These are phyloP conservation scores for Epizoanthus illoricatus DNA, from an alignment of 92 coral and sea anemone genomes.

Conservation along the genomic window DNA sequence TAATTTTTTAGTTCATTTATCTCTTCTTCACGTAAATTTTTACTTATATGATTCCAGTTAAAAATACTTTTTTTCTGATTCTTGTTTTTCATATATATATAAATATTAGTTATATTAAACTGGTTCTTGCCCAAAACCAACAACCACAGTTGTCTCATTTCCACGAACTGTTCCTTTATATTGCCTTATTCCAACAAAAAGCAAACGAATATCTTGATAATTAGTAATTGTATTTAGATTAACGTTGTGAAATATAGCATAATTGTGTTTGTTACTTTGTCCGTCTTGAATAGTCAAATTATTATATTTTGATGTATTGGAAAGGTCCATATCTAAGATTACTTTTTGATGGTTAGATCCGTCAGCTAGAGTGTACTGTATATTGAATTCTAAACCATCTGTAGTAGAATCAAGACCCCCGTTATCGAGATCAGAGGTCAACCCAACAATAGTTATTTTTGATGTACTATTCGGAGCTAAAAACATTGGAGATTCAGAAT, in stretches of 20 bases:
- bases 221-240: background rate
- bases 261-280: background rate
- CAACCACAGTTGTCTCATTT: background rate
- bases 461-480: background rate
- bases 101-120: background rate
- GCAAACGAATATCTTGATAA: background rate
- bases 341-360: background rate
- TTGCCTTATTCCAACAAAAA: background rate
- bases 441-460: background rate
- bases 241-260: background rate
- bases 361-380: background rate
- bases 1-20: slow-evolving; percentile 10
- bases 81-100: background rate
- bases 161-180: background rate
- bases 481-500: background rate
- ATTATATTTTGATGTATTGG: background rate
- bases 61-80: background rate
- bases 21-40: background rate
- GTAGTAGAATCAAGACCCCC: background rate
- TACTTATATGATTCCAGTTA: too few relatives aligned
- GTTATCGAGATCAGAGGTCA: background rate
- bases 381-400: background rate
- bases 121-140: background rate
- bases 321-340: background rate
- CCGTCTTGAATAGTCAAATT: background rate